Evolutionary conservation across 2,888 invertebrate species (phyloP), one percentile per base, ranked within the genome.

Genomic region (Candidula unifasciata): DNA sequence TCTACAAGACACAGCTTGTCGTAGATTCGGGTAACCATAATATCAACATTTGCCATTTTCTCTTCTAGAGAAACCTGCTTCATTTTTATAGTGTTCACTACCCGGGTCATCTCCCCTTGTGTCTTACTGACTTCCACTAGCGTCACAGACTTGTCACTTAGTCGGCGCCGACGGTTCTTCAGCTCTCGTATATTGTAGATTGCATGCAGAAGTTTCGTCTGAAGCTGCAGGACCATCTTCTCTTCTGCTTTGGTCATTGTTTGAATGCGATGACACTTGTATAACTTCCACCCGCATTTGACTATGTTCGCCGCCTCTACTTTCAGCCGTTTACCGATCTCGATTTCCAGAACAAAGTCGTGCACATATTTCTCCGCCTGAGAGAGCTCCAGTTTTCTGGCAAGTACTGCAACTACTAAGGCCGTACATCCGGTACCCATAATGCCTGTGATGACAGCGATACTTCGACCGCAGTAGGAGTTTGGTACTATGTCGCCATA

Each of bases 401-500:
- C 93, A 8, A 93, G 88, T 3, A 93, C 93, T 6, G 93, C 93
- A 1, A 93, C 93, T 21, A 93, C 92, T 6, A 93, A 89, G 13
- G 93, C 93, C 3, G 93, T 93, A 82, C 92, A 92, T 5, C 93
- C 93, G 2, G 93, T 93, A 10, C 93, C 93, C 89, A 93, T 91
- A 76, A 93, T 92, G 18, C 93, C 93, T 13, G 93, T 93, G 33
- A 93, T 87, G 21, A 93, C 93, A 0, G 93, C 91, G 27, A 93
- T 93, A 21, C 91, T 91, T 6, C 93, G 89, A 24, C 94, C 94
- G 88, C 93, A 93, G 87, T 93, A 92, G 0, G 93, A 92, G 69
- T 91, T 90, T 3, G 93, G 93, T 6, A 93, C 93, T 66, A 93
- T 92, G 87, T 93, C 93, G 0, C 93, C 93, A 87, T 93, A 93